Percentiles rank a stretch among this genome's conserved stretches.
Evolutionary conservation across 2,797 vertebrate species (phyloP).

Genomic region (Enteromius afrohamiltoni): DNA sequence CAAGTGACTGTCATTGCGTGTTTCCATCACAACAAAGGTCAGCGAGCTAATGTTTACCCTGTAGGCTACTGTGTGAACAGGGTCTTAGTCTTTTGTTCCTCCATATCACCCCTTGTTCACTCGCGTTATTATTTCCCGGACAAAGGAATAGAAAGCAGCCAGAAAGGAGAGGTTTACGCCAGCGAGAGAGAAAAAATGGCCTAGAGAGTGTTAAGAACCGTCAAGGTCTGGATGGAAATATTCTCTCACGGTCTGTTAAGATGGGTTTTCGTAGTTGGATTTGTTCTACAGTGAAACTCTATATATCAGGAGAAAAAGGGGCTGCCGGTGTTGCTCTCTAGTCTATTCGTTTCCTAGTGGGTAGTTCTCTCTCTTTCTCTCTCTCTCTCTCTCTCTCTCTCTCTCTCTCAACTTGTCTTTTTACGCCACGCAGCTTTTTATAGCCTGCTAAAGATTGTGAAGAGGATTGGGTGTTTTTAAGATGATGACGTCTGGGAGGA

Average conservation of each 20-base stretch:
- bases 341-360: slow-evolving; percentile 41
- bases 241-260: slow-evolving; percentile 33
- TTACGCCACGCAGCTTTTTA: slow-evolving; percentile 35
- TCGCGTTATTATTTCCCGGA: slow-evolving; percentile 43
- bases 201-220: slow-evolving; percentile 11
- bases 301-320: slow-evolving; percentile 33
- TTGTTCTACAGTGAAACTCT: slow-evolving; percentile 16
- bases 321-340: slow-evolving; percentile 27
- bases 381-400: slow-evolving; percentile 28
- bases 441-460: slow-evolving; percentile 27
- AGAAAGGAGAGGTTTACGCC: neutral
- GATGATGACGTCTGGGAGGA: slow-evolving; percentile 25
- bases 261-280: slow-evolving; percentile 15
- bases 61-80: slow-evolving; percentile 39
- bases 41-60: slow-evolving; percentile 50
- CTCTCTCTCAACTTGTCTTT: slow-evolving; percentile 32
- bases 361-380: slow-evolving; percentile 24
- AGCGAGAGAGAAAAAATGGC: neutral
- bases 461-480: slow-evolving; percentile 29
- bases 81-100: slow-evolving; percentile 41
- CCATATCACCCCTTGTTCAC: slow-evolving; percentile 35
- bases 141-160: slow-evolving; percentile 27
- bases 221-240: slow-evolving; percentile 15
- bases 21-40: slow-evolving; percentile 57
- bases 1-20: slow-evolving; percentile 26